These are phyloP conservation scores for Pterostichus madidus DNA, from an alignment of 2,888 invertebrate genomes.

Conservation along the genomic window DNA sequence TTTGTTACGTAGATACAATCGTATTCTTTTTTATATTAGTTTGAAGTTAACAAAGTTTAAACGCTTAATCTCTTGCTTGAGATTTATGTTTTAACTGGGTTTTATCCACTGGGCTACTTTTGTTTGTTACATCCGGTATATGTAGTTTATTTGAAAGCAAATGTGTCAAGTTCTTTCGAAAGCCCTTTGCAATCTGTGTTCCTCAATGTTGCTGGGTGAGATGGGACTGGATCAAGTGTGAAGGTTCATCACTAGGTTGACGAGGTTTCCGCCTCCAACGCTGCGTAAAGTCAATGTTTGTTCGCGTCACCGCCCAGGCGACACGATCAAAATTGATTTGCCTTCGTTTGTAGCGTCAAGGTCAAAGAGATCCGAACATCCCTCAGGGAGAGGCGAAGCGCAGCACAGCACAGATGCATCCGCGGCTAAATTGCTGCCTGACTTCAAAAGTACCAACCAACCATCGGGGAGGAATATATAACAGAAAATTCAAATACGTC, in stretches of 20 bases:
- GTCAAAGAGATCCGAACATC: slow-evolving; percentile 35
- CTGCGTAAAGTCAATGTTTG: slow-evolving; percentile 57
- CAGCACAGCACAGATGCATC: not conserved
- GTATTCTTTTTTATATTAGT: too few relatives aligned
- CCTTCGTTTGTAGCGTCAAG: slow-evolving; percentile 41
- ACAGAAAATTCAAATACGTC: slow-evolving; percentile 11
- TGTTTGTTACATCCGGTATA: too few relatives aligned
- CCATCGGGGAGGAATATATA: slow-evolving; percentile 14
- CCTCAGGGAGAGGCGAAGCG: not conserved
- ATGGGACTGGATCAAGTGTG: too few relatives aligned
- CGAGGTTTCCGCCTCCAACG: not conserved
- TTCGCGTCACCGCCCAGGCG: slow-evolving; percentile 49
- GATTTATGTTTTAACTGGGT: too few relatives aligned
- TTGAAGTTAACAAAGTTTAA: too few relatives aligned
- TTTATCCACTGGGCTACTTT: too few relatives aligned
- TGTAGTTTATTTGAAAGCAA: too few relatives aligned
- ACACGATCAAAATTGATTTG: slow-evolving; percentile 60
- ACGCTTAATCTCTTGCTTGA: too few relatives aligned
- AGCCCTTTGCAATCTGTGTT: too few relatives aligned
- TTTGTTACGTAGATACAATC: too few relatives aligned
- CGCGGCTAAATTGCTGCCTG: not conserved
- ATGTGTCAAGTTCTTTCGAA: too few relatives aligned
- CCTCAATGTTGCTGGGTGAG: too few relatives aligned
- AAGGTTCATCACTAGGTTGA: not conserved
- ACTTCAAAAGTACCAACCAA: not conserved